Evolutionary conservation across 2,113 vertebrate genomes (phyloP).

Genomic region (Rostratula benghalensis): DNA sequence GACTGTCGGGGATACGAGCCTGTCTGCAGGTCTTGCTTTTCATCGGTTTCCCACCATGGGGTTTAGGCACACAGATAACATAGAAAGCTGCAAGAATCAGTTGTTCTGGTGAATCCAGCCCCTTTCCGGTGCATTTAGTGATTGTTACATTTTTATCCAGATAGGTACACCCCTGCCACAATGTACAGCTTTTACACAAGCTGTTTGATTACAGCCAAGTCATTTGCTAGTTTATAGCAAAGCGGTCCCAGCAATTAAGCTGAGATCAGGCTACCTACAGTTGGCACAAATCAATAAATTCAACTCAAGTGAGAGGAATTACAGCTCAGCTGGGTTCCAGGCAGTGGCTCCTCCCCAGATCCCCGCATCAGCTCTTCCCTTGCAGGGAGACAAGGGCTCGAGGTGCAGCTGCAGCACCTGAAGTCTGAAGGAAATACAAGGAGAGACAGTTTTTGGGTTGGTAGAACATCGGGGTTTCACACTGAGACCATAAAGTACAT

Average conservation of each 20-base stretch:
- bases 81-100: background rate
- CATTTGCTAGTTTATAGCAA: background rate
- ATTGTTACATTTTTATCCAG: background rate
- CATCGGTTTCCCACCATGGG: background rate
- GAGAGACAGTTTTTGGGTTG: background rate
- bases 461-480: background rate
- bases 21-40: background rate
- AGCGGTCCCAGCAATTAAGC: background rate
- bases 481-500: background rate
- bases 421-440: background rate
- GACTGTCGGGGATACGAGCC: background rate
- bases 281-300: background rate
- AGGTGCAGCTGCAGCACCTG: background rate
- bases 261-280: background rate
- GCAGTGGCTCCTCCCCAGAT: background rate
- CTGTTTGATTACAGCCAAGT: background rate
- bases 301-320: background rate
- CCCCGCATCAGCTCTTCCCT: background rate
- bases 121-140: background rate
- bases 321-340: background rate
- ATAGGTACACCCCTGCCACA: background rate
- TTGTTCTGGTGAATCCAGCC: background rate
- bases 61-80: background rate
- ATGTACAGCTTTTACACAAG: background rate
- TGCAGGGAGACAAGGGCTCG: background rate